Evolutionary conservation across 2,113 vertebrate genomes (phyloP).

Genomic region (Podilymbus podiceps): DNA sequence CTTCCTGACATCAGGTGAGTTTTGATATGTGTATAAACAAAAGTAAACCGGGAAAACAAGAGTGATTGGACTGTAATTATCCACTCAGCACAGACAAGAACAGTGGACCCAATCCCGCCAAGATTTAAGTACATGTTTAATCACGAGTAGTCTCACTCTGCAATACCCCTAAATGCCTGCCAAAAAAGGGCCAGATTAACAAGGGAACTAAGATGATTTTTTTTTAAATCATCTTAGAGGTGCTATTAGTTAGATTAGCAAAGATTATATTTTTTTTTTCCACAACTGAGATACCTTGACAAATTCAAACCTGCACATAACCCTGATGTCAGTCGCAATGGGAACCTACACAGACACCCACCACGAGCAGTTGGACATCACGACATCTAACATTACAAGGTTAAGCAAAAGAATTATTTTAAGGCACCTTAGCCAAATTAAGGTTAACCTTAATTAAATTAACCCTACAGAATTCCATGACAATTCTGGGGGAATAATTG

Average conservation of each 20-base stretch:
- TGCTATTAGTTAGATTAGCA: neutral
- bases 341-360: neutral
- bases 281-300: neutral
- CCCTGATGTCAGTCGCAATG: neutral
- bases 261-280: neutral
- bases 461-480: neutral
- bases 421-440: neutral
- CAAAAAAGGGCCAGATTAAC: neutral
- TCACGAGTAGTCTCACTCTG: neutral
- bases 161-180: neutral
- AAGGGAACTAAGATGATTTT: neutral
- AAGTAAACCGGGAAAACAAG: neutral
- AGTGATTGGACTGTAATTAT: neutral
- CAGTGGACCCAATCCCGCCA: neutral
- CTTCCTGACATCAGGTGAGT: too few species aligned
- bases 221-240: neutral
- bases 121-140: neutral
- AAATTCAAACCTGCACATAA: neutral
- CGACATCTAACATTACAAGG: rapidly evolving
- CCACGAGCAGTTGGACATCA: rapidly evolving
- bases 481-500: rapidly evolving
- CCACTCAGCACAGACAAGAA: neutral
- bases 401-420: neutral
- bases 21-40: neutral
- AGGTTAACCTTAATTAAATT: too few species aligned